phyloP scores from a whole-genome alignment of 2,888 invertebrate genomes.

The Drosophila koepferae region DNA sequence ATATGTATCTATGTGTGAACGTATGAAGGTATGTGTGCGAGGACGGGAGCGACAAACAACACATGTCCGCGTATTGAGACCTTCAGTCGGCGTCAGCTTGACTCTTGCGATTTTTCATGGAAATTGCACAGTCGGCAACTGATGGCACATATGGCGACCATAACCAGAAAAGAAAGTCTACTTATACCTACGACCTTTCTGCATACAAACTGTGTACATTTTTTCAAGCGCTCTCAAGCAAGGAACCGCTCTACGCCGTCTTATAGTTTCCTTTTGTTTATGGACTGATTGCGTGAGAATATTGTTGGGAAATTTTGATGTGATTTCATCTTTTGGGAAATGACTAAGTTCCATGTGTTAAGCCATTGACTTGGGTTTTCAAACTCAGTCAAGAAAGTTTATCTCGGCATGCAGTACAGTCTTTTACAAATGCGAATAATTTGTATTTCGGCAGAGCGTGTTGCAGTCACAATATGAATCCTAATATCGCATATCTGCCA shows the following conservation, averaged over 20 bases:
- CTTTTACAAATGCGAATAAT: not conserved
- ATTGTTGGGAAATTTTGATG: conserved; percentile 45
- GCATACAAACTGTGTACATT: conserved; percentile 56
- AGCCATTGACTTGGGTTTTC: conserved; percentile 2
- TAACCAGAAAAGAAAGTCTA: conserved; percentile 42
- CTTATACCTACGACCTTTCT: conserved; percentile 43
- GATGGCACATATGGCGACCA: conserved; percentile 73
- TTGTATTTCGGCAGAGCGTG: not conserved
- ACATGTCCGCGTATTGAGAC: conserved; percentile 53
- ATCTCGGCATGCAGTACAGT: not conserved
- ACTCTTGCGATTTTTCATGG: conserved; percentile 79
- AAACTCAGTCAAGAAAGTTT: not conserved
- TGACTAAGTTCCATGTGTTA: conserved; percentile 24
- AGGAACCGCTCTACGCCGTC: conserved; percentile 24
- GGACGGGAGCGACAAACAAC: conserved; percentile 32
- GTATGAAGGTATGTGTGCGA: not conserved
- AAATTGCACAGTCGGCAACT: conserved; percentile 57
- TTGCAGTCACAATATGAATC: not conserved
- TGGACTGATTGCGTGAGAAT: conserved; percentile 55
- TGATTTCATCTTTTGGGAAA: conserved; percentile 11
- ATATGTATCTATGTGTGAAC: not conserved
- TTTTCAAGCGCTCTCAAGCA: conserved; percentile 24
- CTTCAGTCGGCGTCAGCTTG: conserved; percentile 70
- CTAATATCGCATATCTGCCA: conserved; percentile 8
- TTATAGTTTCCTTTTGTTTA: conserved; percentile 18